phyloP scores from a whole-genome alignment of 23 tunicate species.

The Phallusia fumigata region DNA sequence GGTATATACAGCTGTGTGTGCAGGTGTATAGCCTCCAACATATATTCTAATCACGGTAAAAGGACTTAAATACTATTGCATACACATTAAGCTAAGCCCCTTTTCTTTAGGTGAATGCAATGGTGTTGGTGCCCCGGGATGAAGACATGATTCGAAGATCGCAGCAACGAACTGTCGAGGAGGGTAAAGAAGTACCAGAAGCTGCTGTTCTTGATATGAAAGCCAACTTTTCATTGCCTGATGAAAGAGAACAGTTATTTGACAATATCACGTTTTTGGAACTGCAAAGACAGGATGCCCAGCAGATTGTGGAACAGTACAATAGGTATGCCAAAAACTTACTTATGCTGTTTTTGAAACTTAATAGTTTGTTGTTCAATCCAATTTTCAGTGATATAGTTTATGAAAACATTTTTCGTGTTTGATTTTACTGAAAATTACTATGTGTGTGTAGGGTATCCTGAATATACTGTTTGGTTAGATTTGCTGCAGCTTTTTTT shows the following conservation, averaged over 20 bases:
- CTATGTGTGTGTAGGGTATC: too few species aligned
- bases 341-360: too few species aligned
- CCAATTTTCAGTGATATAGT: too few species aligned
- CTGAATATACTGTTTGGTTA: too few species aligned
- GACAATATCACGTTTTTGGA: constrained; percentile 74
- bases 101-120: constrained; percentile 53
- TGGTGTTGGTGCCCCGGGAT: constrained; percentile 92
- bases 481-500: neutral
- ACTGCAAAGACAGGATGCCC: constrained; percentile 73
- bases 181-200: constrained; percentile 88
- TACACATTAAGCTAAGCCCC: neutral
- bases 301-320: constrained; percentile 63
- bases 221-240: constrained; percentile 88
- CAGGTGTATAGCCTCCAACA: too few species aligned
- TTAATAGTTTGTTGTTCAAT: too few species aligned
- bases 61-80: neutral
- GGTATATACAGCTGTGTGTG: too few species aligned
- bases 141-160: constrained; percentile 86
- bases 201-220: constrained; percentile 90
- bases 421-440: too few species aligned
- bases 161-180: constrained; percentile 60
- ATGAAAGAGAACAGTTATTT: constrained; percentile 62
- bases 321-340: too few species aligned
- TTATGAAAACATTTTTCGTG: too few species aligned
- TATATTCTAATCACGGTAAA: too few species aligned